These are phyloP conservation scores for Podocnemis expansa DNA, from an alignment of 2,113 vertebrate genomes.

Conservation along the genomic window DNA sequence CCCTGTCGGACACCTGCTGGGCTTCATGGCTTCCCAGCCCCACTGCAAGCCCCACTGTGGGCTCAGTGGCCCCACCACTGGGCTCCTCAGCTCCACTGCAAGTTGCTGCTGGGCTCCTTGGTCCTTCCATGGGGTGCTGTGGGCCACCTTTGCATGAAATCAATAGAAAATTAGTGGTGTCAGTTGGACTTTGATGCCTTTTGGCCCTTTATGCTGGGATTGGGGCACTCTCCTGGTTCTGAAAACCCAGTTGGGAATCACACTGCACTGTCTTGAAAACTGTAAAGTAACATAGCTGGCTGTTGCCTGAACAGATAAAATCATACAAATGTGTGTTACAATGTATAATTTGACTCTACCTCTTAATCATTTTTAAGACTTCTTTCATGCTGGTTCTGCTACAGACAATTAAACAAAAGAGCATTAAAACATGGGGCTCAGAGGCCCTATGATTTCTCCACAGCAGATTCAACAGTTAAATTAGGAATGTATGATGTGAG, in stretches of 20 bases:
- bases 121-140: too few species aligned
- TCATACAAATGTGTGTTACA: neutral
- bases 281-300: neutral
- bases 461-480: neutral
- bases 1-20: too few species aligned
- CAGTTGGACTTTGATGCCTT: fast-evolving
- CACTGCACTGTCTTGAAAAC: neutral
- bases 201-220: fast-evolving
- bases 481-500: neutral
- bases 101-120: too few species aligned
- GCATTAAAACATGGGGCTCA: neutral
- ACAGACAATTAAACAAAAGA: neutral
- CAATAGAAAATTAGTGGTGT: fast-evolving
- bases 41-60: too few species aligned
- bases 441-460: neutral
- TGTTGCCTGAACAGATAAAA: neutral
- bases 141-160: too few species aligned
- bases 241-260: neutral
- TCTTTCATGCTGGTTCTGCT: neutral
- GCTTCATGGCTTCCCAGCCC: too few species aligned
- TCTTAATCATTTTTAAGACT: neutral
- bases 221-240: neutral
- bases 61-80: too few species aligned
- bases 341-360: neutral
- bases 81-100: too few species aligned